A percentile compares a stretch with the other conserved stretches of the same genome.
phyloP scores from a whole-genome alignment of 2,888 invertebrate species.

The Heliconius erato region DNA sequence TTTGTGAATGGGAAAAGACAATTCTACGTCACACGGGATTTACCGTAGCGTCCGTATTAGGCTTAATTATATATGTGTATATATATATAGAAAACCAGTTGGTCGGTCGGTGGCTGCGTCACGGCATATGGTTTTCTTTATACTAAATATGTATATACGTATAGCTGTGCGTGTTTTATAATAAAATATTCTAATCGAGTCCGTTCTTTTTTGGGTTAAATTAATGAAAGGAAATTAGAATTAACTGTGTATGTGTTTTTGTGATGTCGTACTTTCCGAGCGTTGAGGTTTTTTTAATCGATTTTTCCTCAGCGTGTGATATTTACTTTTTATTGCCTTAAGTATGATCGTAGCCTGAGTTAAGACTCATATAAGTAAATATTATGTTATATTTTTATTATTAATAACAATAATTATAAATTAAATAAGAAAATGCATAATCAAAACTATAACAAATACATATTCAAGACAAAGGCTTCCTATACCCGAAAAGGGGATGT shows the following conservation, averaged over 20 bases:
- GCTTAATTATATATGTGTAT: background rate
- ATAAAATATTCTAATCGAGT: background rate
- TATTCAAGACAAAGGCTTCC: too few species aligned
- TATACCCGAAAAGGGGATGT: too few species aligned
- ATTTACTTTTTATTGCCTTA: background rate
- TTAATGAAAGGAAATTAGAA: too few species aligned
- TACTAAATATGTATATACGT: background rate
- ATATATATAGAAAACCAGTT: background rate
- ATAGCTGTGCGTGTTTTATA: background rate
- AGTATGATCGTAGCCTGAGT: background rate
- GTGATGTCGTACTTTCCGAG: background rate
- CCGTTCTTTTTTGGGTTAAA: background rate
- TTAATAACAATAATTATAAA: too few species aligned
- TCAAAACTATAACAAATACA: too few species aligned
- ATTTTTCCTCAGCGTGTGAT: background rate
- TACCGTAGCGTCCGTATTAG: conserved; percentile 38
- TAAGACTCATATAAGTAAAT: too few species aligned
- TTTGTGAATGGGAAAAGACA: conserved; percentile 8
- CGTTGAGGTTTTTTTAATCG: background rate
- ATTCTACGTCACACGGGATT: conserved; percentile 45
- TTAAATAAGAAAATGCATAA: too few species aligned
- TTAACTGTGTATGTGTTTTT: too few species aligned
- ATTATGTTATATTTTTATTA: too few species aligned
- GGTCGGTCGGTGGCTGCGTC: background rate
- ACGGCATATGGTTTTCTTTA: background rate